Evolutionary conservation across 2,888 invertebrate species (phyloP), one percentile per base, ranked within the genome.

Genomic region (Pristionchus japonicus): DNA sequence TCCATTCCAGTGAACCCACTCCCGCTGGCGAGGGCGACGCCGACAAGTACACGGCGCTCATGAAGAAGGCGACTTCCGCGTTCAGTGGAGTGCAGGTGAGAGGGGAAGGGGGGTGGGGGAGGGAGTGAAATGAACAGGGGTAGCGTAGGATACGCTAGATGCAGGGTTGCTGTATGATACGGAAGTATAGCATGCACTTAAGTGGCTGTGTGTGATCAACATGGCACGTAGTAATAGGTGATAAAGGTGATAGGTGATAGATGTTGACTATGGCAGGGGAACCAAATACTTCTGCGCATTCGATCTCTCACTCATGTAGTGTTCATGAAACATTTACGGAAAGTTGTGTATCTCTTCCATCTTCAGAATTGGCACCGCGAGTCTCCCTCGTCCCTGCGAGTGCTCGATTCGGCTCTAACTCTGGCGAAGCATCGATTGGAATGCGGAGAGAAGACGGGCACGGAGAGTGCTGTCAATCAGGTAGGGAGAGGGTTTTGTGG

Each of bases 321-420:
- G n/a, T n/a, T n/a, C n/a, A n/a, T n/a, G n/a, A n/a, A n/a, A n/a
- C n/a, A n/a, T n/a, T n/a, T 15, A 37, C 6, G 20, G 3, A 4
- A 34, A 4, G 17, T 83, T 31, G 6, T 34, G 13, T 31, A n/a
- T 34, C 67, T 1, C 34, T 17, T 34, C 31, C 34, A 3, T 70
- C 70, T 20, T 34, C 70, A 70, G 90, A 89, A 89, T 49, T 91
- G 91, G 91, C 86, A 88, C 15, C 90, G 90, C 74, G 88, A 90
- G 9, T 89, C 89, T 61, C 64, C 80, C 23, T 20, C 70, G 11
- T 88, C 89, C 13, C 80, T 89, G 3, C 86, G 90, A 13, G 90
- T 90, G 15, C 43, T 92, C 43, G 88, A 91, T 40, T 86, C 90
- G 7, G 90, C 90, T 0, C 61, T 90, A 0, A 43, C 31, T 23